Evolutionary conservation across 2,113 vertebrate genomes (phyloP), one percentile per base, ranked within the genome.

Genomic region (Heliornis fulica): DNA sequence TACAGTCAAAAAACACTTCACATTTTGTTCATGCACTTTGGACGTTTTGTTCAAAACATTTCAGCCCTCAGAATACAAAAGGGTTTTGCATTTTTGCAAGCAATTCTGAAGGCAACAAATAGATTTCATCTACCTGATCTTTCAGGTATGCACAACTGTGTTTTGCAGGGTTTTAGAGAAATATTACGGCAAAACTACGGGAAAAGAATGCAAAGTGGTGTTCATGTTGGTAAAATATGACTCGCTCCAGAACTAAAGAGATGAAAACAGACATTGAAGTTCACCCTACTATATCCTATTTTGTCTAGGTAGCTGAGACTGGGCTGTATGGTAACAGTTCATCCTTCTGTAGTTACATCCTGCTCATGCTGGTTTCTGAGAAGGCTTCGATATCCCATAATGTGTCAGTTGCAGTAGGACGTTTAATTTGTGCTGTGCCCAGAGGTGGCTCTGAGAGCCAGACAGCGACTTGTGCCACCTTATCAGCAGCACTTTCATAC

Each of bases 341-440:
- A 86, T 54, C 32, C 68, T 83, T 78, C 25, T 51, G 59, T 36
- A 54, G 21, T 68, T 81, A 61, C 38, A 46, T 72, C 57, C 94
- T 64, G 34, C 25, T 81, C 32, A 2, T 64, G 36, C 51, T 95
- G 56, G 60, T 56, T 94, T 93, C 79, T 79, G 54, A 41, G 60
- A 90, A 59, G 61, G 16, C 17, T 77, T 82, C 82, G 88, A 68
- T 66, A 83, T 77, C 41, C 64, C 46, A 32, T 6, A 82, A 66
- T 11, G 19, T 40, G 32, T 83, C 82, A 80, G 77, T 43, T 4
- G 9, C 40, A 76, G 38, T 14, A 77, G 29, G 54, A 68, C 29
- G 36, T 88, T 75, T 66, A 66, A 94, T 83, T 92, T 96, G 88
- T 96, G 93, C 92, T 86, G 68, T 96, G 64, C 85, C 53, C 91